Base-by-base conservation (phyloP, 64 coral and sea anemone species). In the Orbicella faveolata region DNA sequence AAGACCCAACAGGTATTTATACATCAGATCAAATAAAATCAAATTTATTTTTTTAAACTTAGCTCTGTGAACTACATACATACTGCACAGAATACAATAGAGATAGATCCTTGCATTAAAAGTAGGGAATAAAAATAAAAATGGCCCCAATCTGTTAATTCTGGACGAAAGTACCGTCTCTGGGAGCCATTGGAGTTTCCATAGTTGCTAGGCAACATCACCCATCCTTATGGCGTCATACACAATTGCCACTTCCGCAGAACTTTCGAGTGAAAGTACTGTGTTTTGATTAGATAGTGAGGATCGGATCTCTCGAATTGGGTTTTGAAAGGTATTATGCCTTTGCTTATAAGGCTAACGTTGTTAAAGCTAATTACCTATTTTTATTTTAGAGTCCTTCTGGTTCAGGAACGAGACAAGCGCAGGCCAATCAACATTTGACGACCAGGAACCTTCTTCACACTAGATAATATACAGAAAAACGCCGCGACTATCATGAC, bases 371-470 rank as follows among this genome's bases (percentile, higher is more conserved):
- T 59, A 59, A 59, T 1, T 4, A 57, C 54, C 21, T 20, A 20
- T 82, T 59, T 64, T 6, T 25, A 23, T 48, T 73, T 41, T 20
- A 85, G 82, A 85, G 82, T 52, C 33, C 63, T 52, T 34, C 34
- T 85, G 37, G 64, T 65, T 51, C 65, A 30, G 64, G 64, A 30
- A 69, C 63, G 13, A 53, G 82, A 39, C 39, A 72, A 30, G 23
- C 64, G 19, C 36, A 70, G 65, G 53, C 23, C 13, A 44, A 67
- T 2, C 39, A 37, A 12, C 36, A 73, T 25, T 48, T 37, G 4
- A 33, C 82, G 13, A 72, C 67, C 64, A 85, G 64, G 21, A 85
- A 39, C 36, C 41, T 85, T 18, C n/a, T 85, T 37, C 63, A 85
- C 37, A 85, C 82, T 12, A 85, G 82, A 85, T 85, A 55, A 20